phyloP scores from a whole-genome alignment of 2,113 vertebrate genomes.

The Hyla sarda region DNA sequence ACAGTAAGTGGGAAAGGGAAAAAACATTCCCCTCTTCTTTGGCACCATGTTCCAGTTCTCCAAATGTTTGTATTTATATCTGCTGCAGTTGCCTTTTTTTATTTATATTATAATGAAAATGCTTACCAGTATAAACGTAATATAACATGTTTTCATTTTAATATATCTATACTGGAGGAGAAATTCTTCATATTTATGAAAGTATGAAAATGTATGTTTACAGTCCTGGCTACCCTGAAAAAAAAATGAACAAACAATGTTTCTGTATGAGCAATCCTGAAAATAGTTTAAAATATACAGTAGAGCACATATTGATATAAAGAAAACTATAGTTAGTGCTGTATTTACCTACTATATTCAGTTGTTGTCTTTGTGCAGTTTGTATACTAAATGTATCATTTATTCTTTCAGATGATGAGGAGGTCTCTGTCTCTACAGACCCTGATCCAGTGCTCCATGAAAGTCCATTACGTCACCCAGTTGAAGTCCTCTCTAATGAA shows the following conservation, averaged over 20 bases:
- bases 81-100: no score
- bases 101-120: no score
- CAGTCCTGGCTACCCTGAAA: no score
- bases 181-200: background rate
- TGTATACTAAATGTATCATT: background rate
- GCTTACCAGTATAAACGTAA: background rate
- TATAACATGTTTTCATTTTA: background rate
- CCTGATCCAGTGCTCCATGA: slow-evolving; percentile 74
- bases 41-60: no score
- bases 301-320: no score
- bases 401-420: slow-evolving; percentile 87
- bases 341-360: background rate
- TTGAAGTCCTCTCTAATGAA: slow-evolving; percentile 67
- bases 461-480: slow-evolving; percentile 66
- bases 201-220: background rate
- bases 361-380: background rate
- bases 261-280: no score
- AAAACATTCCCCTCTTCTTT: no score
- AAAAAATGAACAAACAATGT: no score
- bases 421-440: slow-evolving; percentile 84
- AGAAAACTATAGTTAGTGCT: background rate
- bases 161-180: background rate
- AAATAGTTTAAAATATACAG: no score
- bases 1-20: no score
- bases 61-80: no score